Evolutionary conservation across 2,888 invertebrate genomes (phyloP).

Genomic region (Drosophila neonasuta): DNA sequence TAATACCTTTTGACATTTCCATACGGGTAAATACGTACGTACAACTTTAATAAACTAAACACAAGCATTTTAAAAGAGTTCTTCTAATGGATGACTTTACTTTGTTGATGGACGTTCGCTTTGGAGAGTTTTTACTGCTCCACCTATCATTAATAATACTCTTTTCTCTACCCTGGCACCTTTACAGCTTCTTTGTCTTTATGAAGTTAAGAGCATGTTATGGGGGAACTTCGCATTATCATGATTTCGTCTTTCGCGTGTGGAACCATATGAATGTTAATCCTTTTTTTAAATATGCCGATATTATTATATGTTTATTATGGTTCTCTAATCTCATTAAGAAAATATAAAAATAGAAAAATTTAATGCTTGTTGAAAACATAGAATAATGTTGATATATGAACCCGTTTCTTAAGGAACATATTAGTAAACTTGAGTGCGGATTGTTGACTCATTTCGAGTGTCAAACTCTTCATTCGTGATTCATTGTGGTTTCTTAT

Average conservation of each 20-base stretch:
- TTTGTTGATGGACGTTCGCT: background rate
- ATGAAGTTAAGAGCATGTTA: background rate
- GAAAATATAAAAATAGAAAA: too few relatives aligned
- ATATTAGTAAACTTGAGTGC: background rate
- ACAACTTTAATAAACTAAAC: background rate
- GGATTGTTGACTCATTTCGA: slow-evolving; percentile 28
- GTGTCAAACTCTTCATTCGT: slow-evolving; percentile 12
- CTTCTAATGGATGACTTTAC: background rate
- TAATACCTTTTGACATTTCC: too few relatives aligned
- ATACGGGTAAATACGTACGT: too few relatives aligned
- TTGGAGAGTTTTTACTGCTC: background rate
- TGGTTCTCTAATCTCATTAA: too few relatives aligned
- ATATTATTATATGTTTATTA: too few relatives aligned
- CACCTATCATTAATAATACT: background rate
- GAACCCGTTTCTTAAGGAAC: too few relatives aligned
- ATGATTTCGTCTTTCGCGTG: too few relatives aligned
- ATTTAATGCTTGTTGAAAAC: background rate
- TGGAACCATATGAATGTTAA: too few relatives aligned
- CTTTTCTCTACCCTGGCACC: background rate
- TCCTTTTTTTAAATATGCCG: too few relatives aligned
- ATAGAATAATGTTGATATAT: too few relatives aligned
- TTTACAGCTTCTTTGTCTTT: background rate
- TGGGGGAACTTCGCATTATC: too few relatives aligned
- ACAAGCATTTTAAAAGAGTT: background rate
- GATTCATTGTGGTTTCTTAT: background rate